These are phyloP conservation scores for Xestia rhomboidea DNA, from an alignment of 2,888 invertebrate genomes.

Conservation along the genomic window DNA sequence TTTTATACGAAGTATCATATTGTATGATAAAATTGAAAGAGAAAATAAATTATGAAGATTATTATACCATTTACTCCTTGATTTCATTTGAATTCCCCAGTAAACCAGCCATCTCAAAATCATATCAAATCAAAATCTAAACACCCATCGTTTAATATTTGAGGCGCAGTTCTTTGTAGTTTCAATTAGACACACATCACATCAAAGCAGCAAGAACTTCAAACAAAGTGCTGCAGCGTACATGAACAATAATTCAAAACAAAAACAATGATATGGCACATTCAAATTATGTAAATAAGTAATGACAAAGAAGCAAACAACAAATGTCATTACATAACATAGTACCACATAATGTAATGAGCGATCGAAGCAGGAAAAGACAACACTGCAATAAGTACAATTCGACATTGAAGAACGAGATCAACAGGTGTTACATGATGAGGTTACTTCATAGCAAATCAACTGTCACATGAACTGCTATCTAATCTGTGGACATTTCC, in stretches of 20 bases:
- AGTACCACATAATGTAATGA: conserved; percentile 23
- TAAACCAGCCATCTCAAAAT: not conserved
- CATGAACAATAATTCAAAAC: conserved; percentile 25
- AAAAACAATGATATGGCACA: conserved; percentile 52
- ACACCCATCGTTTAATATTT: not conserved
- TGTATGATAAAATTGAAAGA: conserved; percentile 87
- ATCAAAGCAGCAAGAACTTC: conserved; percentile 1
- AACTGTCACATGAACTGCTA: conserved; percentile 26
- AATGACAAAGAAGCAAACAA: conserved; percentile 41
- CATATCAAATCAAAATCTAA: not conserved
- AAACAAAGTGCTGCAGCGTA: conserved; percentile 4
- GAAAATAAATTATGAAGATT: conserved; percentile 90
- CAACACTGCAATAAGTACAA: conserved; percentile 23
- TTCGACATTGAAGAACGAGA: conserved; percentile 53
- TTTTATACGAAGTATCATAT: conserved; percentile 90
- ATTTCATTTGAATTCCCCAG: conserved; percentile 76
- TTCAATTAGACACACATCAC: conserved; percentile 22
- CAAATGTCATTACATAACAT: conserved; percentile 52
- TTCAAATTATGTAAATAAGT: conserved; percentile 58
- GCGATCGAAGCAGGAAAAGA: conserved; percentile 43
- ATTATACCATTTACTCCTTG: conserved; percentile 87
- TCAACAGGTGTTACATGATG: conserved; percentile 40
- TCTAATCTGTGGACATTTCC: conserved; percentile 33
- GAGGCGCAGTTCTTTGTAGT: conserved; percentile 3
- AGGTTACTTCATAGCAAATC: conserved; percentile 30